Conservation (phyloP, 23 tunicate species). For the Trididemnum clinides region DNA sequence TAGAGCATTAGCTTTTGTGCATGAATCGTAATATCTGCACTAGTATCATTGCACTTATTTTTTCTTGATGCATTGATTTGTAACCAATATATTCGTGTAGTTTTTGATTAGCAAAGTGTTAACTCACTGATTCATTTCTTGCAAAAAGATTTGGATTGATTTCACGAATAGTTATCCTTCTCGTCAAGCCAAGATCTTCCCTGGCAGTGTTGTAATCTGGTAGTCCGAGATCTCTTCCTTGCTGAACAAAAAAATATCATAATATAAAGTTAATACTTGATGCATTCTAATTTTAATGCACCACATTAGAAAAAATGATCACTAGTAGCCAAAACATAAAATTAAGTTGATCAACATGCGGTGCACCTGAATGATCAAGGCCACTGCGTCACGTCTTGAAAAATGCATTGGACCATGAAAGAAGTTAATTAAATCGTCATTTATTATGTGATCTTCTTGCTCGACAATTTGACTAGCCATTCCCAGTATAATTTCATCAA, state of each 20-base stretch:
- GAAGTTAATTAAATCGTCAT: constrained; percentile 51
- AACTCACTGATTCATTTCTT: not conserved
- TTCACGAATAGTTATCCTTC: constrained; percentile 15
- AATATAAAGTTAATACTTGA: too few species aligned
- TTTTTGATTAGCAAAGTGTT: too few species aligned
- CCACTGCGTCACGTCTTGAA: constrained; percentile 67
- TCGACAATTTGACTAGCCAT: constrained; percentile 89
- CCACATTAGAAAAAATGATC: too few species aligned
- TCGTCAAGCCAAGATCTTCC: constrained; percentile 48
- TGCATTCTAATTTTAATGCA: too few species aligned
- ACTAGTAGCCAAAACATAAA: too few species aligned
- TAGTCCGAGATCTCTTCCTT: constrained; percentile 88
- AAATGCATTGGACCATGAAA: constrained; percentile 65
- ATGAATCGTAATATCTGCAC: too few species aligned
- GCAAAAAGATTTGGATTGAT: constrained; percentile 33
- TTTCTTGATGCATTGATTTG: too few species aligned
- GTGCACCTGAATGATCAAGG: constrained; percentile 55
- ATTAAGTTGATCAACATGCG: too few species aligned
- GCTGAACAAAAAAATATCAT: constrained; percentile 43
- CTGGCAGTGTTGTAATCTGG: constrained; percentile 92
- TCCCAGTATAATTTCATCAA: constrained; percentile 75
- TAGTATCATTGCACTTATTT: too few species aligned
- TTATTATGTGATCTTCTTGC: constrained; percentile 65
- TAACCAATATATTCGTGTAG: too few species aligned
- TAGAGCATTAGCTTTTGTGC: too few species aligned